Evolutionary conservation across 2,113 vertebrate species (phyloP).

Genomic region (Etia nguti): DNA sequence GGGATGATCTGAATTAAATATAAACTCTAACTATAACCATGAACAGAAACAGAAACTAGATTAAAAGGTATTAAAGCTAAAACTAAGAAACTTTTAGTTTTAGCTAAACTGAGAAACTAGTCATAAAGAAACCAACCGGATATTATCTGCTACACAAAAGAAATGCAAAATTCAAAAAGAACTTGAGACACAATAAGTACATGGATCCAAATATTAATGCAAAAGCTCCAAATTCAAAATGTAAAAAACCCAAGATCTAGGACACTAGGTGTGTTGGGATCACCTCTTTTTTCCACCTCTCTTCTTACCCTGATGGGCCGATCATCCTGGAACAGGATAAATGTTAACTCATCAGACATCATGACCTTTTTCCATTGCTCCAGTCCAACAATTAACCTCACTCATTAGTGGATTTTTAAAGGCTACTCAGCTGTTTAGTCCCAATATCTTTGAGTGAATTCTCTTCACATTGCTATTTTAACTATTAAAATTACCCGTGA

Average conservation of each 20-base stretch:
- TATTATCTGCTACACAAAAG: fast-evolving
- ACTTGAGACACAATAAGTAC: neutral
- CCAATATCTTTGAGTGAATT: neutral
- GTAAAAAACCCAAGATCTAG: neutral
- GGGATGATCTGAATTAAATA: neutral
- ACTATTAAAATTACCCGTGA: neutral
- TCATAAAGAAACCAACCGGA: neutral
- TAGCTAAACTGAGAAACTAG: neutral
- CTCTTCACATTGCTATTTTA: neutral
- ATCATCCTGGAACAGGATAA: neutral
- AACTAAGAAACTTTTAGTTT: neutral
- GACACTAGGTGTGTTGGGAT: neutral
- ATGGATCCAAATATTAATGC: neutral
- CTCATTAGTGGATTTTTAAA: neutral
- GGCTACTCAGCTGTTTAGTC: neutral
- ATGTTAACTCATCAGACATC: neutral
- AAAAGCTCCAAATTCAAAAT: neutral
- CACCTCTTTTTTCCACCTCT: neutral
- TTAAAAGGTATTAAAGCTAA: neutral
- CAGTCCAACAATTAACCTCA: neutral
- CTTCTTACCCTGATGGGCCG: neutral
- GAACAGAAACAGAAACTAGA: neutral
- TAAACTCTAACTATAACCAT: neutral
- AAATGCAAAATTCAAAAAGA: neutral
- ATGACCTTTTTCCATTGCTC: neutral